A percentile compares a stretch with the other conserved stretches of the same genome.
These are phyloP conservation scores for Habrosyne pyritoides DNA, from an alignment of 2,888 invertebrate genomes.

Conservation along the genomic window DNA sequence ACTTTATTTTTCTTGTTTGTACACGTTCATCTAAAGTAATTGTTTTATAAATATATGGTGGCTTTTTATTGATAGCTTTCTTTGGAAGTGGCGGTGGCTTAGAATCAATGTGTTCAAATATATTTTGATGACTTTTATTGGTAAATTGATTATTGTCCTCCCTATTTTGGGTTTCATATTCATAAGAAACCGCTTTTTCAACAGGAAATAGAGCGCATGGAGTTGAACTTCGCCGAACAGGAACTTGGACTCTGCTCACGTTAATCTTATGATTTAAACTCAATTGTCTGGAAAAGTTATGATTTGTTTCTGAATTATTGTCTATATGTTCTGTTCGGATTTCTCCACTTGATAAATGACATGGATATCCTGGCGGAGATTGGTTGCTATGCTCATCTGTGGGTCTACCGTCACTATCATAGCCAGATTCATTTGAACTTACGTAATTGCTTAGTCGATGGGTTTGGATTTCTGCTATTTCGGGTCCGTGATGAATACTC, in stretches of 20 bases:
- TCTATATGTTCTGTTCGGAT: constrained; percentile 51
- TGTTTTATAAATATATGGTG: constrained; percentile 73
- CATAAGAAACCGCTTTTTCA: constrained; percentile 61
- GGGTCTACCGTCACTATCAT: constrained; percentile 89
- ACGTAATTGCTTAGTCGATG: constrained; percentile 88
- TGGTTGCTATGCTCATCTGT: constrained; percentile 81
- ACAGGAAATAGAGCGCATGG: constrained; percentile 76
- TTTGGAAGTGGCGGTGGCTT: constrained; percentile 78
- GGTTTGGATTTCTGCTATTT: constrained; percentile 83
- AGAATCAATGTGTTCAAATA: constrained; percentile 62
- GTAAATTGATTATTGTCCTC: constrained; percentile 48
- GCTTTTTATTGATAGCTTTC: constrained; percentile 71
- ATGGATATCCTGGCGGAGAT: constrained; percentile 81
- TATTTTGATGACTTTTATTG: constrained; percentile 39
- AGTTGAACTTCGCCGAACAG: constrained; percentile 73
- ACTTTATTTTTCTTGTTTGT: constrained; percentile 78
- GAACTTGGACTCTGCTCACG: constrained; percentile 68
- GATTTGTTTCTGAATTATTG: constrained; percentile 54
- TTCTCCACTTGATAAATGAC: constrained; percentile 63
- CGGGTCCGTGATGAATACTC: constrained; percentile 82
- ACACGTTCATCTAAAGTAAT: constrained; percentile 78
- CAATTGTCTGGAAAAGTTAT: constrained; percentile 70
- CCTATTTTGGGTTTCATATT: constrained; percentile 61
- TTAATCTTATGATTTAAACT: constrained; percentile 77
- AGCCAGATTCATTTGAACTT: constrained; percentile 92